These are phyloP conservation scores for Myotis brandtii DNA, from an alignment of 2,113 vertebrate genomes.

Conservation along the genomic window DNA sequence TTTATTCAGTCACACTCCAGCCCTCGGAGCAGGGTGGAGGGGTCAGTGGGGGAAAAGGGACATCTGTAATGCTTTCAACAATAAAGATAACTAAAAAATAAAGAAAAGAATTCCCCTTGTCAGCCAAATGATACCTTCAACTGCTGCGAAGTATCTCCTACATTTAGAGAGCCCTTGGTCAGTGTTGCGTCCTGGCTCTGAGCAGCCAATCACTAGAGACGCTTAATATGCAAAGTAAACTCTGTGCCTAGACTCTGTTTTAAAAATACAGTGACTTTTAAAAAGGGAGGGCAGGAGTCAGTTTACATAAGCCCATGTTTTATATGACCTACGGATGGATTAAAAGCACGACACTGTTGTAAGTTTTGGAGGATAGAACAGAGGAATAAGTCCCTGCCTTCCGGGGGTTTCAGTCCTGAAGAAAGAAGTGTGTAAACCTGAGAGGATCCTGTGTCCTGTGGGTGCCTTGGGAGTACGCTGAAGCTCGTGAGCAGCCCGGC, in stretches of 20 bases:
- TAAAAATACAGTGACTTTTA: background rate
- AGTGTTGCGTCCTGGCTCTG: background rate
- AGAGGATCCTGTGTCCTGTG: background rate
- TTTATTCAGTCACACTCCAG: background rate
- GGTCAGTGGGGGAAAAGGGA: no score
- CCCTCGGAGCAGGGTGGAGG: no score
- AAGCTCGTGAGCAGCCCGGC: fast-evolving
- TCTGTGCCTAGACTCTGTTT: background rate
- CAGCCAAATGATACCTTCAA: background rate
- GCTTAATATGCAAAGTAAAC: background rate
- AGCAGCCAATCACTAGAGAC: background rate
- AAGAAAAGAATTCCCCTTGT: background rate
- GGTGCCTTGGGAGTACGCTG: background rate
- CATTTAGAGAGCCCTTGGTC: background rate
- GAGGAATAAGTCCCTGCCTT: background rate
- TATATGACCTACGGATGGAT: background rate
- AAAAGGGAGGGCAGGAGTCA: background rate
- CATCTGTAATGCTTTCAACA: no score
- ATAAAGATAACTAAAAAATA: no score
- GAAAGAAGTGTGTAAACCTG: background rate
- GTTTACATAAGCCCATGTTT: background rate
- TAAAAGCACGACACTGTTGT: background rate
- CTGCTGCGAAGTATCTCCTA: no score
- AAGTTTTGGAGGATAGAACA: background rate
- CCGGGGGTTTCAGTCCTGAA: background rate